Conservation (phyloP, 2,797 vertebrate genomes). For the Synaphobranchus kaupii region DNA sequence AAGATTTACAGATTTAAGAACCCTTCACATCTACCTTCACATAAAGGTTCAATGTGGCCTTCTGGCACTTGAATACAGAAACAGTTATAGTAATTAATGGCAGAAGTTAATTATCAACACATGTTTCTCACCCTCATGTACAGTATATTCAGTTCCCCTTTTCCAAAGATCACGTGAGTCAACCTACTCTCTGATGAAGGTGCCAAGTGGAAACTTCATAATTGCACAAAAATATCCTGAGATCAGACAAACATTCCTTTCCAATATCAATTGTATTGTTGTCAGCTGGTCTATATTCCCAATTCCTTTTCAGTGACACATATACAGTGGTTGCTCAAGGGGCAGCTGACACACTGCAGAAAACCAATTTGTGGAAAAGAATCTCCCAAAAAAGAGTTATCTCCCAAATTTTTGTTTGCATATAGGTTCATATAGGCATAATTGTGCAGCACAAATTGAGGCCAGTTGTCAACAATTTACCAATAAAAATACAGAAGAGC, state of each 20-base stretch:
- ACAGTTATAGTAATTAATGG: background rate
- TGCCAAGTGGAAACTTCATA: background rate
- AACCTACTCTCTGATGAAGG: background rate
- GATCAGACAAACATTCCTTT: background rate
- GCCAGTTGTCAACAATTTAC: slow-evolving; percentile 28
- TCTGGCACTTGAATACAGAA: background rate
- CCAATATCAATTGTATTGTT: background rate
- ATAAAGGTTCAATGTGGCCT: background rate
- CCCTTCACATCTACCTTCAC: background rate
- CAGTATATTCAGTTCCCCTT: background rate
- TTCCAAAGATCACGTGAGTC: background rate
- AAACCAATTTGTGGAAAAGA: background rate
- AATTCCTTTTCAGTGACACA: background rate
- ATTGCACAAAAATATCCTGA: background rate
- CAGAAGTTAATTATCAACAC: background rate
- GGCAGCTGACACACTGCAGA: background rate
- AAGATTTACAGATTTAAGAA: background rate
- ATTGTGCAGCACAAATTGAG: slow-evolving; percentile 20
- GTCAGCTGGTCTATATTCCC: background rate
- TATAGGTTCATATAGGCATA: slow-evolving; percentile 19
- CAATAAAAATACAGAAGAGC: slow-evolving; percentile 5
- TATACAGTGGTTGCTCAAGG: background rate
- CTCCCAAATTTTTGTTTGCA: background rate
- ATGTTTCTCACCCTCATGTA: background rate
- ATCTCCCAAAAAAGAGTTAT: background rate